Evolutionary conservation across 2,888 invertebrate species (phyloP), one percentile per base, ranked within the genome.

Genomic region (Leptopilina syphax): DNA sequence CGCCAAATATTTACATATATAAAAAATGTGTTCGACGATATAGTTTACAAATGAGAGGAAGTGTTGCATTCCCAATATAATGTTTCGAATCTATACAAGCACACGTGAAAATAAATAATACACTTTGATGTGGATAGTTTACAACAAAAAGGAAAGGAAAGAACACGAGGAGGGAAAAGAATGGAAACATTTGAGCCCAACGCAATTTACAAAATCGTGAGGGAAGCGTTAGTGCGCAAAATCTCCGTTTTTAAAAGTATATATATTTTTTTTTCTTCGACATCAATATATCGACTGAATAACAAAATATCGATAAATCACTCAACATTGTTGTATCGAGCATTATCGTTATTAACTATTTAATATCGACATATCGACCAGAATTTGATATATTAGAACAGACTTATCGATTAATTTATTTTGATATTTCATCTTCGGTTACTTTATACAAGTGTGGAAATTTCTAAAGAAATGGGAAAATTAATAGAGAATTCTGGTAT

Each of bases 21-120:
- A 85, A 83, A 86, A 83, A 86, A 82, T 84, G 81, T 82, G 82
- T 79, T 83, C 82, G 81, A 83, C 81, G 82, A 54, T 84, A 83
- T 81, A 77, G 50, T 50, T 50, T 85, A 84, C 77, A 82, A 76
- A 83, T 81, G 79, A 79, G 85, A 83, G 79, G 70, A 77, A 82
- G 81, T 70, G 79, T 63, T 70, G 80, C 65, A 68, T 68, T 34
- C 34, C 57, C n/a, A 60, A n/a, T 47, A 65, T 47, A 65, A 79
- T 79, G 65, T 65, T 76, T 80, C 41, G 70, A 79, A 80, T 79
- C 80, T 83, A 82, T 85, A 83, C 80, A 86, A 34, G 10, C 3
- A 50, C 50, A 78, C 44, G 27, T 54, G 13, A n/a, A 54, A 73
- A 73, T 73, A 54, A 73, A 73, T 34, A 85, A 85, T 85, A 82